A percentile compares a stretch with the other conserved stretches of the same genome.
These are phyloP conservation scores for Hybos culiciformis DNA, from an alignment of 2,888 invertebrate species.

Conservation along the genomic window DNA sequence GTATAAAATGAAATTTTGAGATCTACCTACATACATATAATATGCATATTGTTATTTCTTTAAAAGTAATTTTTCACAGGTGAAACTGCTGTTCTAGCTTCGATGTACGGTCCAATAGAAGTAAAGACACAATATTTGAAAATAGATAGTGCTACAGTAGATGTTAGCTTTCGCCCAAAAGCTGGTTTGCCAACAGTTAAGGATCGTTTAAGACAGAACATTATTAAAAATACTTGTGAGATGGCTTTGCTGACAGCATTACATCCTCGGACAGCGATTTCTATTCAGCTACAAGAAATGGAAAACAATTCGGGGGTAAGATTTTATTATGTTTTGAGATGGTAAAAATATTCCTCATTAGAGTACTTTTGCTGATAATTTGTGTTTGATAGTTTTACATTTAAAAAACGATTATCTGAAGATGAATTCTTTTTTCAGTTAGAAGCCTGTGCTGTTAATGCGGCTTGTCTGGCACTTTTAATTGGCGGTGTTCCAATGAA, in stretches of 20 bases:
- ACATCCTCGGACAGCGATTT: conserved; percentile 69
- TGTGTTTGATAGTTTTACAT: not conserved
- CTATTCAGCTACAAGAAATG: conserved; percentile 71
- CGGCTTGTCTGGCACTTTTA: conserved; percentile 65
- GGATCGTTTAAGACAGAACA: conserved; percentile 59
- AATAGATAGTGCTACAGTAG: conserved; percentile 59
- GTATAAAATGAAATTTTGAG: not conserved
- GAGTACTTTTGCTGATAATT: not conserved
- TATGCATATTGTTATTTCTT: not conserved
- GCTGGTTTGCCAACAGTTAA: conserved; percentile 56
- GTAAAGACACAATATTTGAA: conserved; percentile 59
- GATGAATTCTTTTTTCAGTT: conserved; percentile 35
- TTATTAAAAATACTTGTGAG: conserved; percentile 65
- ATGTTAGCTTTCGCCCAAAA: conserved; percentile 63
- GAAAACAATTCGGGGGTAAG: conserved; percentile 70
- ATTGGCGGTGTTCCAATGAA: conserved; percentile 76
- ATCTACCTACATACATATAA: not conserved
- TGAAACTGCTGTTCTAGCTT: conserved; percentile 59
- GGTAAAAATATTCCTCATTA: not conserved
- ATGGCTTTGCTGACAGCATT: conserved; percentile 52
- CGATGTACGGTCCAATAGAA: conserved; percentile 74
- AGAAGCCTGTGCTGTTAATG: conserved; percentile 68
- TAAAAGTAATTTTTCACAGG: conserved; percentile 54
- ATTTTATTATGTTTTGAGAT: conserved; percentile 2
- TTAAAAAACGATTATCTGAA: not conserved